Evolutionary conservation across 2,113 vertebrate species (phyloP), one percentile per base, ranked within the genome.

Genomic region (Panthera uncia): DNA sequence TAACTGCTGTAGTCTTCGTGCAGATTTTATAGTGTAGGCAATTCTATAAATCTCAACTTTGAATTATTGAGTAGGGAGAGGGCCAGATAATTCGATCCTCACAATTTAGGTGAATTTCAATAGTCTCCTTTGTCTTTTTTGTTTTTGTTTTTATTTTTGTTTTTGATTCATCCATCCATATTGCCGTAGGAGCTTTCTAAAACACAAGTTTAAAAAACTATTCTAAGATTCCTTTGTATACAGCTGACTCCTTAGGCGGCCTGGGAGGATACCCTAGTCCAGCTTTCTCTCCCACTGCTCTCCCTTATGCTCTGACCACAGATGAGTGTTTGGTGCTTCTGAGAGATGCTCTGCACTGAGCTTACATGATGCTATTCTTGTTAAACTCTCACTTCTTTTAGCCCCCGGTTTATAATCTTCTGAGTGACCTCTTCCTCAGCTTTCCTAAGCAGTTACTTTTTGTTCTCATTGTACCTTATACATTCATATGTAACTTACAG

Each of bases 31-130:
- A 88, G 36, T 83, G 33, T 92, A 48, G 23, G 38, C 71, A 94
- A 85, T 83, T 88, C 65, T 91, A 71, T 45, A 96, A 45, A 88
- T 91, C 31, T 94, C 55, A 74, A 86, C 25, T 91, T 92, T 97
- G 16, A 92, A 74, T 82, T 95, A 33, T 7, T 80, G 27, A 83
- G 63, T 91, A 89, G 31, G 36, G 27, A 71, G 87, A 93, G 45
- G 7, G 21, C 57, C 31, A 85, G 27, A 78, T 69, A 94, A 90
- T 33, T 94, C 86, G 50, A 90, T 84, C 7, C 25, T 89, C 33
- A 69, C 21, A 83, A 91, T 52, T 74, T 55, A 91, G 38, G 48
- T 65, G 93, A 93, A 95, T 94, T 90, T 45, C 63, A 84, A 0
- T 38, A 4, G 45, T 31, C 19, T 65, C 29, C 14, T 81, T 45